Conservation (phyloP, 2,888 invertebrate species). For the Cataglyphis albicans region DNA sequence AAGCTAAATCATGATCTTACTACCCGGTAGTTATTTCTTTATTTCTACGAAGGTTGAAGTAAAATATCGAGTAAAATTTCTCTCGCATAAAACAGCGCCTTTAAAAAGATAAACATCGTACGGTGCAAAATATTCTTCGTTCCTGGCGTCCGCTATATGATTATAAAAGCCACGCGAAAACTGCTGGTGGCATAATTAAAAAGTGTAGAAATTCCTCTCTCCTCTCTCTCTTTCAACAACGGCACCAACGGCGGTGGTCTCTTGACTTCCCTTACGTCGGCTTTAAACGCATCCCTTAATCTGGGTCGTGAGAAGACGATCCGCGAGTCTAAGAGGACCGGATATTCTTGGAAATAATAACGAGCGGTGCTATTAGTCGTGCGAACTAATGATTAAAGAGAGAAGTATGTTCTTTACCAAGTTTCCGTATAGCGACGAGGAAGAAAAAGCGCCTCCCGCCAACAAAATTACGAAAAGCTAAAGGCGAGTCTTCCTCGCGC, state of each 20-base stretch:
- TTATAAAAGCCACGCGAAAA: constrained; percentile 26
- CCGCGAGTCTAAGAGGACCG: constrained; percentile 29
- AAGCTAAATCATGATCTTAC: not conserved
- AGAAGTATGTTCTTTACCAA: constrained; percentile 49
- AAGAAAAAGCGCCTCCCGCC: constrained; percentile 40
- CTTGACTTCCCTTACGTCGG: constrained; percentile 15
- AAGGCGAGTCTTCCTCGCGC: constrained; percentile 27
- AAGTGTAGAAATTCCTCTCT: constrained; percentile 41
- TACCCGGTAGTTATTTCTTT: not conserved
- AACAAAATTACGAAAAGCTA: constrained; percentile 42
- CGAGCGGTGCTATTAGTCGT: constrained; percentile 68
- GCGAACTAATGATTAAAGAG: constrained; percentile 68
- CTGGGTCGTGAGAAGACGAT: constrained; percentile 46
- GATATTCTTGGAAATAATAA: constrained; percentile 67
- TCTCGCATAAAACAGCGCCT: constrained; percentile 2
- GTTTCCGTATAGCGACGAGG: constrained; percentile 37
- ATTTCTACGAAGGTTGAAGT: not conserved
- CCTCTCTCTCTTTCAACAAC: not conserved
- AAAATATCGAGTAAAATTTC: constrained; percentile 1
- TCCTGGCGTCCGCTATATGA: constrained; percentile 4
- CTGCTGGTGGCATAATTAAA: constrained; percentile 42
- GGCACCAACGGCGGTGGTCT: not conserved
- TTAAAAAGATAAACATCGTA: constrained; percentile 15
- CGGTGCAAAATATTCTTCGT: not conserved
- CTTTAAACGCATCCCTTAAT: constrained; percentile 50